phyloP scores from a whole-genome alignment of 2,797 vertebrate genomes.

The Ataeniobius toweri region DNA sequence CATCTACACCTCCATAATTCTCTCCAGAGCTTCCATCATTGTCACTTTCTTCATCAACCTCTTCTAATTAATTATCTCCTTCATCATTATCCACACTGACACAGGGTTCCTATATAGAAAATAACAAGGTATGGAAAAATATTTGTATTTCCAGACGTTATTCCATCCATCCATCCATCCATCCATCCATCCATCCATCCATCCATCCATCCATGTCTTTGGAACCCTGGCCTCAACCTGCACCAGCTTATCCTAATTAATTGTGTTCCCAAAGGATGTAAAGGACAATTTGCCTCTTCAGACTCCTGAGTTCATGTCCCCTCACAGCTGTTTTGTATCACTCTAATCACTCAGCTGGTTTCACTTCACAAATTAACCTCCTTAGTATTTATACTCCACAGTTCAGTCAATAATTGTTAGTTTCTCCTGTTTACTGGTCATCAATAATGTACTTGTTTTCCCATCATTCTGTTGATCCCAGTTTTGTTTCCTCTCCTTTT shows the following conservation, averaged over 20 bases:
- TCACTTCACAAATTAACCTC: too few relatives aligned
- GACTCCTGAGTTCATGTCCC: neutral
- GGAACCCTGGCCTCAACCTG: too few relatives aligned
- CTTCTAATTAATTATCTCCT: neutral
- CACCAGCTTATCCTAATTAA: too few relatives aligned
- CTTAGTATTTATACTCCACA: neutral
- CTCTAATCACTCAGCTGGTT: neutral
- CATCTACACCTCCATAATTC: neutral
- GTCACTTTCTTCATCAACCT: neutral
- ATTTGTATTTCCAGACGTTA: neutral
- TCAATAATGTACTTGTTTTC: neutral
- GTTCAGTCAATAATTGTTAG: neutral
- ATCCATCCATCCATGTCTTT: too few relatives aligned
- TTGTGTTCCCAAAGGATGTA: too few relatives aligned
- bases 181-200: neutral
- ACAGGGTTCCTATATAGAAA: neutral
- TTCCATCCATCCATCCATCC: neutral
- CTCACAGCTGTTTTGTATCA: neutral
- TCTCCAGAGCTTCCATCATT: neutral
- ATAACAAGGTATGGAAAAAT: neutral
- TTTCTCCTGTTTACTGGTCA: neutral
- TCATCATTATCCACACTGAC: neutral
- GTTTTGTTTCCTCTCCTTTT: neutral
- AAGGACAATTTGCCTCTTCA: neutral
- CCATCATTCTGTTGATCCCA: neutral